phyloP scores from a whole-genome alignment of 2,797 vertebrate species.

The Sardinella longiceps region DNA sequence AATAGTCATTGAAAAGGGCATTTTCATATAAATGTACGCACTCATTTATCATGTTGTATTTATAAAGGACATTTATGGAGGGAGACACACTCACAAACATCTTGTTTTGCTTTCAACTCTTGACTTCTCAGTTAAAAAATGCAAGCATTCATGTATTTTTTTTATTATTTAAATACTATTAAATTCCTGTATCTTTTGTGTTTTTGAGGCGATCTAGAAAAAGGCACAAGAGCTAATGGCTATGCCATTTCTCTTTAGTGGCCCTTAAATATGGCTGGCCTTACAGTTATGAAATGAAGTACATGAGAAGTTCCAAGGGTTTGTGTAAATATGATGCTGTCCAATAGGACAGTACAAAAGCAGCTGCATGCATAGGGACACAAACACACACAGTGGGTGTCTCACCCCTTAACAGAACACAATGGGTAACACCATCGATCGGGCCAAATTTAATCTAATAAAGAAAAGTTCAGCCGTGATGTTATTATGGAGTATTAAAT shows the following conservation, averaged over 20 bases:
- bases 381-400: constrained; percentile 34
- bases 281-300: background rate
- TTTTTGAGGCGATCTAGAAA: background rate
- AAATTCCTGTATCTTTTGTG: no score
- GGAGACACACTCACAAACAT: background rate
- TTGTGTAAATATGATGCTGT: constrained; percentile 38
- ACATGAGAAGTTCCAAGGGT: constrained; percentile 33
- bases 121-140: background rate
- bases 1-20: background rate
- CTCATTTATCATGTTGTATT: background rate
- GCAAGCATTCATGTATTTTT: background rate
- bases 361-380: constrained; percentile 12
- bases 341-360: constrained; percentile 31
- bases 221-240: background rate
- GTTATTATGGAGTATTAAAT: constrained; percentile 61
- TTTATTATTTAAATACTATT: no score
- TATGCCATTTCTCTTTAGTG: background rate
- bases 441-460: constrained; percentile 61
- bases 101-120: background rate
- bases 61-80: background rate
- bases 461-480: constrained; percentile 59
- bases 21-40: background rate
- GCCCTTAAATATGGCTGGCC: constrained; percentile 32
- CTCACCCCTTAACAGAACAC: constrained; percentile 22
- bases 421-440: constrained; percentile 39